A percentile compares a stretch with the other conserved stretches of the same genome.
Conservation (phyloP, 2,888 invertebrate genomes). For the Octodonta nipae region DNA sequence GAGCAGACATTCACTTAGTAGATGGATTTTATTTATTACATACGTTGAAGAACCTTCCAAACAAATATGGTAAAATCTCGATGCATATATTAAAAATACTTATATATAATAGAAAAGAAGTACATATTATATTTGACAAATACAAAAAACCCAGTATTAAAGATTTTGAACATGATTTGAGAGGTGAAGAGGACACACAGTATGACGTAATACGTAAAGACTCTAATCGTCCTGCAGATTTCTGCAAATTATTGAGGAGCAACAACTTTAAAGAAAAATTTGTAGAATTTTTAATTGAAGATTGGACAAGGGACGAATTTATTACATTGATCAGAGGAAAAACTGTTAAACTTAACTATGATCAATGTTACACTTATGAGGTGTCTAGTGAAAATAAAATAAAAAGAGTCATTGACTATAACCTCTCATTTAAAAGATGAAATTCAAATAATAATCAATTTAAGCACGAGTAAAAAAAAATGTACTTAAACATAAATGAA, state of each 20-base stretch:
- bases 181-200: slow-evolving; percentile 14
- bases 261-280: slow-evolving; percentile 5
- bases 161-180: slow-evolving; percentile 13
- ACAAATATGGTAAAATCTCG: slow-evolving; percentile 13
- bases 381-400: no score
- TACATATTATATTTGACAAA: slow-evolving; percentile 21
- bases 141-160: slow-evolving; percentile 19
- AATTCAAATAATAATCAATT: no score
- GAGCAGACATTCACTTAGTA: slow-evolving; percentile 15
- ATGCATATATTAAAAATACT: slow-evolving; percentile 13
- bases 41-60: slow-evolving; percentile 14
- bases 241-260: slow-evolving; percentile 2
- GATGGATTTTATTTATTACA: slow-evolving; percentile 20
- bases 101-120: slow-evolving; percentile 17
- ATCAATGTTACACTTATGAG: no score
- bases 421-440: no score
- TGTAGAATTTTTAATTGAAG: no score
- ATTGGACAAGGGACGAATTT: no score
- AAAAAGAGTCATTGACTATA: no score
- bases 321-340: no score
- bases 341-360: no score
- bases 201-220: slow-evolving; percentile 16
- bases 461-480: no score
- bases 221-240: slow-evolving; percentile 16
- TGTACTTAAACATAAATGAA: no score